A percentile compares a stretch with the other conserved stretches of the same genome.
phyloP scores from a whole-genome alignment of 2,113 vertebrate species.

The Perca flavescens region DNA sequence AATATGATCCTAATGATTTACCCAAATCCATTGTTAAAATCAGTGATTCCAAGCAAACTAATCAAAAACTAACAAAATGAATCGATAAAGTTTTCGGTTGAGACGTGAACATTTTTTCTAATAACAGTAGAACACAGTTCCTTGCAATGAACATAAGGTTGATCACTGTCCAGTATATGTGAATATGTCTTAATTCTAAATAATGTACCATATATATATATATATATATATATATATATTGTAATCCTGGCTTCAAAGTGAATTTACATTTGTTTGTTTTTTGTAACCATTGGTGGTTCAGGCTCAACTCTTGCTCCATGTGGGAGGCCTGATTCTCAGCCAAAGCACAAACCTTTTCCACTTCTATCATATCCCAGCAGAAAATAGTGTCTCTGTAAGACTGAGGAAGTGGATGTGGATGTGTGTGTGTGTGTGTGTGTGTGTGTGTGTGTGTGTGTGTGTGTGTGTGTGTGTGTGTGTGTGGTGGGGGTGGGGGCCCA shows the following conservation, averaged over 20 bases:
- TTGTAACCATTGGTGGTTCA: not conserved
- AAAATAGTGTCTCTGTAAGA: not conserved
- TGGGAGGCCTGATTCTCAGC: conserved; percentile 11
- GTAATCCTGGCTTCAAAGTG: not conserved
- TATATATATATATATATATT: too few relatives aligned
- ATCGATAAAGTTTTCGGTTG: not conserved
- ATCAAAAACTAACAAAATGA: not conserved
- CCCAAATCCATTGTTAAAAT: not conserved
- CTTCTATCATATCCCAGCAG: not conserved
- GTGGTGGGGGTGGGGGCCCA: not conserved
- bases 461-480: not conserved
- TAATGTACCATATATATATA: not conserved
- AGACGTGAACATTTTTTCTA: not conserved
- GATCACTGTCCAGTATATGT: not conserved
- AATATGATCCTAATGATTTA: not conserved
- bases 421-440: not conserved
- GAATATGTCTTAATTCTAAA: not conserved
- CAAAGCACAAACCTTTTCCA: conserved; percentile 9
- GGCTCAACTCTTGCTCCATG: not conserved
- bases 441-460: not conserved
- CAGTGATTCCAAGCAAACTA: not conserved
- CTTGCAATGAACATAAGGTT: not conserved
- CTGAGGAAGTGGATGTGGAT: not conserved
- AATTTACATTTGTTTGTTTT: not conserved
- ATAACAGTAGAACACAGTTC: not conserved